Conservation (phyloP, 2,113 vertebrate genomes). For the Syrmaticus mikado region DNA sequence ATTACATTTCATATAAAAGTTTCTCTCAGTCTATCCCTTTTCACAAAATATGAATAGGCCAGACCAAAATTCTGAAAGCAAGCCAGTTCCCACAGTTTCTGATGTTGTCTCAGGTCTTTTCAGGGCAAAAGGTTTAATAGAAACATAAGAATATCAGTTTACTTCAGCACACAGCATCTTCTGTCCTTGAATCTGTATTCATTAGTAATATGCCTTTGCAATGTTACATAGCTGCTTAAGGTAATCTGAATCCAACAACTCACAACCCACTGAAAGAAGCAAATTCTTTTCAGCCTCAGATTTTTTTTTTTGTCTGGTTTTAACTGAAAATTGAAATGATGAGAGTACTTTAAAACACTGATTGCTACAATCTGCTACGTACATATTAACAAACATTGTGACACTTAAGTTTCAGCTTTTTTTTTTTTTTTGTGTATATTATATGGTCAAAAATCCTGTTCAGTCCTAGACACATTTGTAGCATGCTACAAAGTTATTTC, state of each 20-base stretch:
- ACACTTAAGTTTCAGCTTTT: background rate
- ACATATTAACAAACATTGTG: background rate
- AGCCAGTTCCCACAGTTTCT: constrained; percentile 77
- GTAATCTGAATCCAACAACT: constrained; percentile 72
- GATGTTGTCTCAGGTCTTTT: constrained; percentile 62
- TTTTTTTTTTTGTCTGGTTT: background rate
- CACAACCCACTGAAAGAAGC: constrained; percentile 69
- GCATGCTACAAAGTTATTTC: background rate
- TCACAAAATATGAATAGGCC: constrained; percentile 48
- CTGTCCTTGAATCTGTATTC: constrained; percentile 72
- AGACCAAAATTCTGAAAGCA: constrained; percentile 64
- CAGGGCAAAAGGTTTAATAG: constrained; percentile 58
- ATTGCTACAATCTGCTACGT: background rate
- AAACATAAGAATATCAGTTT: constrained; percentile 70
- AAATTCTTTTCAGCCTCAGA: constrained; percentile 49
- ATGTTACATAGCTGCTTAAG: constrained; percentile 62
- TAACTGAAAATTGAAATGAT: background rate
- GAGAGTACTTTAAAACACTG: background rate
- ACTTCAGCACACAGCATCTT: constrained; percentile 75
- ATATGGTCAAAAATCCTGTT: background rate
- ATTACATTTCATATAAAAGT: background rate
- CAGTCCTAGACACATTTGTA: background rate
- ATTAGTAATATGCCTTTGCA: constrained; percentile 59
- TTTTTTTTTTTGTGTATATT: background rate
- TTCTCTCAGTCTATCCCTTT: background rate